phyloP scores from a whole-genome alignment of 1,140 invertebrate genomes.

The Drosophila seguyi region DNA sequence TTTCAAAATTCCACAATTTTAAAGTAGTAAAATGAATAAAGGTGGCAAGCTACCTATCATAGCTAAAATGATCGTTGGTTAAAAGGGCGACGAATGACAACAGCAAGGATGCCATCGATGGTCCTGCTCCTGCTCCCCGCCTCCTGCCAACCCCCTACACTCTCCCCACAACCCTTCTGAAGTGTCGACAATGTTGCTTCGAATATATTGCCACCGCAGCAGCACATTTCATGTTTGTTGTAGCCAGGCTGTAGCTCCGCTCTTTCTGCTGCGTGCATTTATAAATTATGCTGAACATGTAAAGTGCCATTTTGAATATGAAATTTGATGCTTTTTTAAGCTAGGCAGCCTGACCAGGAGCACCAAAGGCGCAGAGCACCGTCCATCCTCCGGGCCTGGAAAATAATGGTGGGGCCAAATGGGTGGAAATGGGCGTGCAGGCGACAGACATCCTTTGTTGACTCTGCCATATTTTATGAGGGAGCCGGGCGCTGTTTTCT shows the following conservation, averaged over 20 bases:
- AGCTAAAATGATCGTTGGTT: not conserved
- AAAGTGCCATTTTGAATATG: slow-evolving; percentile 85
- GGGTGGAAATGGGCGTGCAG: not conserved
- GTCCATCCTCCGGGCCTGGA: not conserved
- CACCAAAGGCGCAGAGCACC: slow-evolving; percentile 2
- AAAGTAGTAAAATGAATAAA: not conserved
- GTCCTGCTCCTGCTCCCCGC: slow-evolving; percentile 13
- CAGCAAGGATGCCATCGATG: slow-evolving; percentile 60
- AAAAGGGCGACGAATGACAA: slow-evolving; percentile 12
- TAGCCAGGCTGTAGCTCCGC: slow-evolving; percentile 36
- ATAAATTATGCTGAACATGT: slow-evolving; percentile 85
- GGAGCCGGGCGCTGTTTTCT: slow-evolving; percentile 25
- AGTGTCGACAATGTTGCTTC: slow-evolving; percentile 80
- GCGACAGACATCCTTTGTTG: slow-evolving; percentile 47
- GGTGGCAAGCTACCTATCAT: not conserved
- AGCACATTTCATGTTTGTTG: slow-evolving; percentile 76
- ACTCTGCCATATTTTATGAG: slow-evolving; percentile 67
- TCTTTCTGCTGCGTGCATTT: slow-evolving; percentile 70
- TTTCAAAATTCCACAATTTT: not conserved
- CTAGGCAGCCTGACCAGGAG: slow-evolving; percentile 51
- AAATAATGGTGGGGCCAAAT: not conserved
- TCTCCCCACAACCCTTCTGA: slow-evolving; percentile 3
- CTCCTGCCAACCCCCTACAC: too few relatives aligned
- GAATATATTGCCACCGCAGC: slow-evolving; percentile 81
- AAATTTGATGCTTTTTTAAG: slow-evolving; percentile 85